Conservation (phyloP, 2,888 invertebrate genomes). For the Andrena marginata region DNA sequence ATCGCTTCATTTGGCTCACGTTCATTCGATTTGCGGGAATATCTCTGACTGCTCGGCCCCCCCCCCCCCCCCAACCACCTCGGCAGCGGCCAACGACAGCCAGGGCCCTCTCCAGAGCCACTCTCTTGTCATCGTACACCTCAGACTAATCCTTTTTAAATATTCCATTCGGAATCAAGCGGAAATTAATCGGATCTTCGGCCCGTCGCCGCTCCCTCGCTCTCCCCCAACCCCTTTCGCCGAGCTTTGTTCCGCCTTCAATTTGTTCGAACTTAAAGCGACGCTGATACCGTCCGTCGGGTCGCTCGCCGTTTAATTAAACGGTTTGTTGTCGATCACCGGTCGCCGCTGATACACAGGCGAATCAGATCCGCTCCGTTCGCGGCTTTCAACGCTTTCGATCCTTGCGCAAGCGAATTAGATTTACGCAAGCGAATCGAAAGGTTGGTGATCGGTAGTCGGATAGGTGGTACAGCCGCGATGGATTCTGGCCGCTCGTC, state of each 20-base stretch:
- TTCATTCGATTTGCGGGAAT: slow-evolving; percentile 78
- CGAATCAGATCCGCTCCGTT: slow-evolving; percentile 26
- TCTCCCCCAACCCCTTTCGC: not conserved
- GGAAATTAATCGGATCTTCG: slow-evolving; percentile 76
- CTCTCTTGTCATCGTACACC: slow-evolving; percentile 54
- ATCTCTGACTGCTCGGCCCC: slow-evolving; percentile 70
- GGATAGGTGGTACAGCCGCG: slow-evolving; percentile 18
- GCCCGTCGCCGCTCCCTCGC: slow-evolving; percentile 21
- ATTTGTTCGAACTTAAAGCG: slow-evolving; percentile 50
- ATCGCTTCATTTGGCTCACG: slow-evolving; percentile 79
- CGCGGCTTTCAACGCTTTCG: not conserved
- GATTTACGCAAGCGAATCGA: slow-evolving; percentile 54
- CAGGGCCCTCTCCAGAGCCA: slow-evolving; percentile 15
- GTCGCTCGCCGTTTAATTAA: slow-evolving; percentile 57
- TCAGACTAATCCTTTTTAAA: slow-evolving; percentile 75
- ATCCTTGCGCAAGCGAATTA: slow-evolving; percentile 26
- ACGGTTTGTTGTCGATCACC: slow-evolving; percentile 54
- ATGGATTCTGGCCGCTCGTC: not conserved
- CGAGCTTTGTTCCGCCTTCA: slow-evolving; percentile 42
- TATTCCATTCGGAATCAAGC: slow-evolving; percentile 75
- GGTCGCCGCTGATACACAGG: slow-evolving; percentile 31
- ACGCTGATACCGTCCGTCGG: slow-evolving; percentile 48
- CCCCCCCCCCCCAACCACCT: slow-evolving; percentile 23
- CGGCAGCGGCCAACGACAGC: slow-evolving; percentile 47
- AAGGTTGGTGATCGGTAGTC: slow-evolving; percentile 24